Evolutionary conservation across 2,113 vertebrate genomes (phyloP).

Genomic region (Sakesphorus luctuosus): DNA sequence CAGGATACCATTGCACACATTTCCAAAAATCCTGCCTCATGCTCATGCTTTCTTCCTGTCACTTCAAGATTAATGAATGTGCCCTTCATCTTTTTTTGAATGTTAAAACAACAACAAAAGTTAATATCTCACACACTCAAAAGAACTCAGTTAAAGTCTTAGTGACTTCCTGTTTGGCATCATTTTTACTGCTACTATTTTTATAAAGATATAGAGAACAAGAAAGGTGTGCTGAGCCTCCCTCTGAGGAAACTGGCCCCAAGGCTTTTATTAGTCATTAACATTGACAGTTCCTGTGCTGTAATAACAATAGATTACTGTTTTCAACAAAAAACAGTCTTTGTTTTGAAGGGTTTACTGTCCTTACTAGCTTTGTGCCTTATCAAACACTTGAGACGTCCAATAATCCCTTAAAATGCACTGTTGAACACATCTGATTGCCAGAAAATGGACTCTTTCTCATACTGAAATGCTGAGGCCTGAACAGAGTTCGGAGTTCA

Average conservation of each 20-base stretch:
- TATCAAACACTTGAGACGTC: not conserved
- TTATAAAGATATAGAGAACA: not conserved
- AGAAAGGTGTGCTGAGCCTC: not conserved
- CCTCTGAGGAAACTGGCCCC: not conserved
- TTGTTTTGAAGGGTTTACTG: not conserved
- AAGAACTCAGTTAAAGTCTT: not conserved
- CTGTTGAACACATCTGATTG: not conserved
- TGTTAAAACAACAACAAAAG: not conserved
- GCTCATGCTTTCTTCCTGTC: not conserved
- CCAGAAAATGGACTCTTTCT: not conserved
- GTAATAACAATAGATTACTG: not conserved
- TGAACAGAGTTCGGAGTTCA: too few relatives aligned
- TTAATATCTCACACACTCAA: not conserved
- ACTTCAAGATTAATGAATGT: not conserved
- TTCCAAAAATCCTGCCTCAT: not conserved
- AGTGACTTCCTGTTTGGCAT: not conserved
- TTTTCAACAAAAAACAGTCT: not conserved
- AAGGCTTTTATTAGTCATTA: not conserved
- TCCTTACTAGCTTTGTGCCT: not conserved
- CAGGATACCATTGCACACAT: fast-evolving
- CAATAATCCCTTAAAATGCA: not conserved
- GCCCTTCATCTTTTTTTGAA: not conserved
- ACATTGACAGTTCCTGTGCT: not conserved
- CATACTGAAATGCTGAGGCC: not conserved
- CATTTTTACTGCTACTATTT: not conserved